Evolutionary conservation across 2,113 vertebrate genomes (phyloP).

Genomic region (Stegastes partitus): DNA sequence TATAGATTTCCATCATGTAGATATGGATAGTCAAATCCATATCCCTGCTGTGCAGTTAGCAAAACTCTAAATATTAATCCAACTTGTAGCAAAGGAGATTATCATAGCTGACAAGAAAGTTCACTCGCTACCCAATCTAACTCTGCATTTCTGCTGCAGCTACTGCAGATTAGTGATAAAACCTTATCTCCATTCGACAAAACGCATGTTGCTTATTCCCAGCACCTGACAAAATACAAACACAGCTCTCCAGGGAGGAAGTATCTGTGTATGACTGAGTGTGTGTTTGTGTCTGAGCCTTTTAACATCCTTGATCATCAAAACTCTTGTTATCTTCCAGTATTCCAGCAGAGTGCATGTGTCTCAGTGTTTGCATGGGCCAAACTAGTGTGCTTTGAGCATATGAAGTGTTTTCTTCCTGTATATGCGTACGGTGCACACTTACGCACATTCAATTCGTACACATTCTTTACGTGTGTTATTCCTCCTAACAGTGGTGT

Average conservation of each 20-base stretch:
- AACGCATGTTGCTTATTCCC: constrained; percentile 38
- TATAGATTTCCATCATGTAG: not conserved
- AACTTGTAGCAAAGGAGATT: constrained; percentile 34
- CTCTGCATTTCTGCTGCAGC: constrained; percentile 21
- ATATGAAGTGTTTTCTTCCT: constrained; percentile 12
- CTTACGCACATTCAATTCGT: not conserved
- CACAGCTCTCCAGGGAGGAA: constrained; percentile 16
- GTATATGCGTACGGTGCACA: constrained; percentile 15
- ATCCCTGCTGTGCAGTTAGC: not conserved
- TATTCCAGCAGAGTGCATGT: constrained; percentile 22
- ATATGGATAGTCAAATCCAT: not conserved
- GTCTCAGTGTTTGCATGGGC: constrained; percentile 16
- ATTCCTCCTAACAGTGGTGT: constrained; percentile 37
- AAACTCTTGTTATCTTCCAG: constrained; percentile 28
- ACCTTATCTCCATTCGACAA: constrained; percentile 46
- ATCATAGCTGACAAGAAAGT: constrained; percentile 52
- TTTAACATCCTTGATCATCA: constrained; percentile 43
- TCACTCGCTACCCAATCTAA: constrained; percentile 31
- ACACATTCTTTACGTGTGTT: constrained; percentile 33
- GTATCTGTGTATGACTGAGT: constrained; percentile 10
- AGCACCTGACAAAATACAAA: constrained; percentile 54
- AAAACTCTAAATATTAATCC: constrained; percentile 36
- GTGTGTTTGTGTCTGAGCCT: constrained; percentile 4
- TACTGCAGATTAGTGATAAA: constrained; percentile 46
- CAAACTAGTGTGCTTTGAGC: constrained; percentile 27